These are phyloP conservation scores for Pempheris klunzingeri DNA, from an alignment of 2,797 vertebrate species.

Conservation along the genomic window DNA sequence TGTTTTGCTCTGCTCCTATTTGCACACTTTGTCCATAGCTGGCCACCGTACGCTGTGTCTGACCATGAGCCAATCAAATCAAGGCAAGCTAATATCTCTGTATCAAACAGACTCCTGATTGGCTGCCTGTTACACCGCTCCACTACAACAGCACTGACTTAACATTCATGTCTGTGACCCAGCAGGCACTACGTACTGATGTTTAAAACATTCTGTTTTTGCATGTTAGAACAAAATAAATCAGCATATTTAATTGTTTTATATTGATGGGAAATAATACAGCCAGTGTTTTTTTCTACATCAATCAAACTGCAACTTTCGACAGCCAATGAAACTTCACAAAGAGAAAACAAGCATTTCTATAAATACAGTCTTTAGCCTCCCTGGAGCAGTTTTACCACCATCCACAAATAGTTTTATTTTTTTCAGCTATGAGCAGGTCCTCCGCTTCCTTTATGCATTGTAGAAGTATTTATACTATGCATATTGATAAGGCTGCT, in stretches of 20 bases:
- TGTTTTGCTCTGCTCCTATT: background rate
- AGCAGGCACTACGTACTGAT: background rate
- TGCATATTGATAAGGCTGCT: background rate
- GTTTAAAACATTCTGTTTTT: background rate
- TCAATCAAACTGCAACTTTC: background rate
- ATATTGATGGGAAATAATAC: background rate
- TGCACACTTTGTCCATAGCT: background rate
- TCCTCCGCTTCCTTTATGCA: background rate
- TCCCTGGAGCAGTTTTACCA: background rate
- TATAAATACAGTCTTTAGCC: background rate
- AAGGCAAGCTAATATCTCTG: background rate
- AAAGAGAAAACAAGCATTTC: background rate
- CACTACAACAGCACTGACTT: background rate
- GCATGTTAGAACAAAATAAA: background rate
- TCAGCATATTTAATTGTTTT: background rate
- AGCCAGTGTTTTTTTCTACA: background rate
- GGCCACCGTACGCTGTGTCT: background rate
- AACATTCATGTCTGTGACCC: background rate
- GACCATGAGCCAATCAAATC: constrained; percentile 4
- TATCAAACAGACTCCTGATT: constrained; percentile 12
- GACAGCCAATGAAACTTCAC: background rate
- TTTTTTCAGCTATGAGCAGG: background rate
- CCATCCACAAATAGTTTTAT: background rate
- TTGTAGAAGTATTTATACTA: background rate
- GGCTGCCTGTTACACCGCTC: constrained; percentile 3